Conservation (phyloP, 2,888 invertebrate species). For the Tenthredo distinguenda region DNA sequence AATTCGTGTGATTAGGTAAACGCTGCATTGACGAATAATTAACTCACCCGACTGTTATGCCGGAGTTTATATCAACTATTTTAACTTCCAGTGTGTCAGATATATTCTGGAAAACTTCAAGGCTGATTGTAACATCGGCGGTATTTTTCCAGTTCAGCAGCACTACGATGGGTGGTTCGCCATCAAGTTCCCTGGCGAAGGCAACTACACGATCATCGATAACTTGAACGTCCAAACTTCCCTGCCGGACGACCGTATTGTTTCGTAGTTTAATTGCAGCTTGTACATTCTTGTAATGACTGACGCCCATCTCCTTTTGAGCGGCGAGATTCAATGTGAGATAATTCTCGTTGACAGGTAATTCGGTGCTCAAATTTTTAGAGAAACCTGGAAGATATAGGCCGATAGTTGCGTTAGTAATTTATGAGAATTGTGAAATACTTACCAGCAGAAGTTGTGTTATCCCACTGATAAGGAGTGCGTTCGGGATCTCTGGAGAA, state of each 20-base stretch:
- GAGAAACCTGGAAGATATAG: conserved; percentile 77
- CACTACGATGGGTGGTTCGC: conserved; percentile 2
- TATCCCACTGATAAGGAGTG: conserved; percentile 91
- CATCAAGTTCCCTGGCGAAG: conserved; percentile 55
- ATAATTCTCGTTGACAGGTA: conserved; percentile 85
- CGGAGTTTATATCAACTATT: conserved; percentile 55
- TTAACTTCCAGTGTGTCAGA: conserved; percentile 52
- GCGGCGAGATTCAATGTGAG: conserved; percentile 81
- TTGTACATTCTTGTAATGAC: conserved; percentile 80
- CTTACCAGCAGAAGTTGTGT: conserved; percentile 81
- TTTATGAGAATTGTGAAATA: background rate
- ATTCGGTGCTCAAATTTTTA: conserved; percentile 82
- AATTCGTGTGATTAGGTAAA: background rate
- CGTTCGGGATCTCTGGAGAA: conserved; percentile 86
- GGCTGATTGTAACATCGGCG: background rate
- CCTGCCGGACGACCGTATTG: conserved; percentile 76
- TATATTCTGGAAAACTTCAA: background rate
- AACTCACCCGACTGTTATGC: conserved; percentile 10
- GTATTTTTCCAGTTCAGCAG: conserved; percentile 33
- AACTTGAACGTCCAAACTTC: conserved; percentile 69
- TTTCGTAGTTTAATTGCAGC: conserved; percentile 68
- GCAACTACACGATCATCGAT: conserved; percentile 52
- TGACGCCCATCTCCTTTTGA: conserved; percentile 78
- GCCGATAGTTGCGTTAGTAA: background rate
- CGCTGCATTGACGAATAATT: background rate